These are phyloP conservation scores for Thermophis baileyi DNA, from an alignment of 2,113 vertebrate species.

Conservation along the genomic window DNA sequence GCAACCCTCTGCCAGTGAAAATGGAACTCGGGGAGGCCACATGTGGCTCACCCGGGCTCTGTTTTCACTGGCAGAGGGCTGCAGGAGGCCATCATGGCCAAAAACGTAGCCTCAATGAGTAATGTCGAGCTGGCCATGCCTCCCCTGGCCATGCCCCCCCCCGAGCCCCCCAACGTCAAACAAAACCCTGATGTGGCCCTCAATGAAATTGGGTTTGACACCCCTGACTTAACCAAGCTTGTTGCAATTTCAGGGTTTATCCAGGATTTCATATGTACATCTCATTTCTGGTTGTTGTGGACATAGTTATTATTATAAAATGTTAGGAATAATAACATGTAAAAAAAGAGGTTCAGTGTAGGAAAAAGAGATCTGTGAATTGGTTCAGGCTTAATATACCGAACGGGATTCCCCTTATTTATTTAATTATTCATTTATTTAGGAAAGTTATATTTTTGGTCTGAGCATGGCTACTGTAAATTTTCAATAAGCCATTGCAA, in stretches of 20 bases:
- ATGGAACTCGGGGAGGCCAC: accelerated
- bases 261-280: neutral
- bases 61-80: too few relatives aligned
- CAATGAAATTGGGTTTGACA: too few relatives aligned
- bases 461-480: neutral
- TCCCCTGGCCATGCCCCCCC: too few relatives aligned
- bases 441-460: neutral
- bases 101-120: too few relatives aligned
- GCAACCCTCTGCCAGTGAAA: too few relatives aligned
- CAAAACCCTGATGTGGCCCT: too few relatives aligned
- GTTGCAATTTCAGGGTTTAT: neutral
- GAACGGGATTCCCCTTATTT: neutral
- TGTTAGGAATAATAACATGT: neutral
- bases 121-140: too few relatives aligned
- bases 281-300: neutral
- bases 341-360: neutral
- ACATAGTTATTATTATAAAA: neutral
- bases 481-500: neutral
- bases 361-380: neutral
- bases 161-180: accelerated
- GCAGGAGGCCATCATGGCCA: accelerated
- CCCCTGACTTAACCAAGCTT: neutral
- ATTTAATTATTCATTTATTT: neutral
- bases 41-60: accelerated
- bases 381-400: neutral